phyloP scores from a whole-genome alignment of 1,140 invertebrate species.

The Zaprionus africanus region DNA sequence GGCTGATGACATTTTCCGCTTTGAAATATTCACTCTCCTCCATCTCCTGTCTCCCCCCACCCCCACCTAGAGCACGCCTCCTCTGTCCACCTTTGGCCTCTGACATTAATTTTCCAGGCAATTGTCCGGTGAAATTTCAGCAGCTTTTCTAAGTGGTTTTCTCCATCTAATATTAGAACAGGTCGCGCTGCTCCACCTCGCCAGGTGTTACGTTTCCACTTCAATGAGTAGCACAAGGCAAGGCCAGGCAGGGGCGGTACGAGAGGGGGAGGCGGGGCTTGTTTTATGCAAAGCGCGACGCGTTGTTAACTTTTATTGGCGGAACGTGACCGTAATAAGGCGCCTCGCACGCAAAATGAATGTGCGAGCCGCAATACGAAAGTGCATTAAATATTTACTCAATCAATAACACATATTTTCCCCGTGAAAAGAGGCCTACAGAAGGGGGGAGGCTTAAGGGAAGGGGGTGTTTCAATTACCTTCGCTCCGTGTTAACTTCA shows the following conservation, averaged over 20 bases:
- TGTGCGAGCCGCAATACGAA: slow-evolving; percentile 38
- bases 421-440: background rate
- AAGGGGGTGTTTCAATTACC: slow-evolving; percentile 32
- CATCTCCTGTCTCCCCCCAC: too few species aligned
- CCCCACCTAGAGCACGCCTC: background rate
- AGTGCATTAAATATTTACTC: slow-evolving; percentile 58
- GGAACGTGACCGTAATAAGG: slow-evolving; percentile 54
- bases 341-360: slow-evolving; percentile 45
- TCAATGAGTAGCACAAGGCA: background rate
- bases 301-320: slow-evolving; percentile 55
- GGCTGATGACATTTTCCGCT: slow-evolving; percentile 3
- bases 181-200: background rate
- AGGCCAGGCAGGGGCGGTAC: too few species aligned
- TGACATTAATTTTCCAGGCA: slow-evolving; percentile 29
- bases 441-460: background rate
- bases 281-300: slow-evolving; percentile 39
- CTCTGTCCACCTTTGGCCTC: slow-evolving; percentile 3
- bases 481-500: background rate
- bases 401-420: slow-evolving; percentile 51
- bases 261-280: background rate
- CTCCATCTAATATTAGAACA: slow-evolving; percentile 6
- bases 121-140: slow-evolving; percentile 38
- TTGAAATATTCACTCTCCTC: background rate
- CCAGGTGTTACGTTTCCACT: slow-evolving; percentile 33
- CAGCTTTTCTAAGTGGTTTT: slow-evolving; percentile 8